Percentiles rank a stretch among this genome's conserved stretches.
Conservation (phyloP, 2,113 vertebrate species). For the Callorhinus ursinus region DNA sequence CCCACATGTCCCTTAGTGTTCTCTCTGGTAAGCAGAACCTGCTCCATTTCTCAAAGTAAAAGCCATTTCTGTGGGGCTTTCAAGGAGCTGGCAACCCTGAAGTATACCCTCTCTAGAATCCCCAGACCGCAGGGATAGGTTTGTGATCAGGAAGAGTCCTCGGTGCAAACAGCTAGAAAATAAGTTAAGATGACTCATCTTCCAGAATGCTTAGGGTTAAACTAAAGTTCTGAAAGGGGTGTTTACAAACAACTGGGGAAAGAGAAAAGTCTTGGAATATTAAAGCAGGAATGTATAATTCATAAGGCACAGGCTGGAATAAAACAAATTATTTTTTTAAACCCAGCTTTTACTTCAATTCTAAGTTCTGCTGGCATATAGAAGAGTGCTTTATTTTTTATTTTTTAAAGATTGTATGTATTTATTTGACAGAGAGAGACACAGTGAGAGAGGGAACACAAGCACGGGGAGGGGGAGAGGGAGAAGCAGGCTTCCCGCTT, state of each 20-base stretch:
- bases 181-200: slow-evolving; percentile 18
- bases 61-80: neutral
- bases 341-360: neutral
- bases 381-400: neutral
- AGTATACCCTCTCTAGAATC: neutral
- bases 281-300: slow-evolving; percentile 45
- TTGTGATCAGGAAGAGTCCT: neutral
- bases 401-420: no score
- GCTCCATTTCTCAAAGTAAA: neutral
- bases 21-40: neutral
- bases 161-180: neutral
- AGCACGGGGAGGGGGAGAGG: no score
- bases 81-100: neutral
- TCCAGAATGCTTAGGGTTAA: slow-evolving; percentile 35
- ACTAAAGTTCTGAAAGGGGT: neutral
- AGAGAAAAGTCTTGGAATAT: neutral
- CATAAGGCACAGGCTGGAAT: slow-evolving; percentile 23
- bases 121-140: neutral
- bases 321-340: slow-evolving; percentile 54
- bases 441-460: no score
- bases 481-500: no score
- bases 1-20: neutral
- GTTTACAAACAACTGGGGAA: slow-evolving; percentile 3
- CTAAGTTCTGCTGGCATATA: neutral
- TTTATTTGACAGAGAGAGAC: no score